Conservation (phyloP, 2,797 vertebrate species). For the Paedocypris micromegethes region DNA sequence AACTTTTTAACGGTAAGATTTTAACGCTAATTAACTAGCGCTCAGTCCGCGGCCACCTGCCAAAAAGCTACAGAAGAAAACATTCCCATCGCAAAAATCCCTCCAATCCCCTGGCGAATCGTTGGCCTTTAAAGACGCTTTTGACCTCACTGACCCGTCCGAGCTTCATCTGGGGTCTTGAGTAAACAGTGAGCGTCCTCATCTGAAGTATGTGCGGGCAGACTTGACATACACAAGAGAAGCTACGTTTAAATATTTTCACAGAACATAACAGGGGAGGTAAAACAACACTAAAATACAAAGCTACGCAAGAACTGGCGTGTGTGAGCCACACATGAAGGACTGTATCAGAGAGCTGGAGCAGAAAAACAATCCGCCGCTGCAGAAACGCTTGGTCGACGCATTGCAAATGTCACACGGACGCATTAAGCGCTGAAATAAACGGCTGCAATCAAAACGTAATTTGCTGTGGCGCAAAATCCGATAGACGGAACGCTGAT, state of each 20-base stretch:
- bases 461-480: too few relatives aligned
- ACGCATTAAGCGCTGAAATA: too few relatives aligned
- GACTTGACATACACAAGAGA: slow-evolving; percentile 1
- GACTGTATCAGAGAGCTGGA: background rate
- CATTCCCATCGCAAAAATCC: slow-evolving; percentile 24
- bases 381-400: too few relatives aligned
- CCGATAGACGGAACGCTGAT: too few relatives aligned
- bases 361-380: too few relatives aligned
- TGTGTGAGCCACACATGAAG: slow-evolving; percentile 4
- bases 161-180: slow-evolving; percentile 28
- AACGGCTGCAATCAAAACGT: too few relatives aligned
- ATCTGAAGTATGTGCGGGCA: slow-evolving; percentile 14
- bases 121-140: slow-evolving; percentile 29
- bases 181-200: slow-evolving; percentile 22
- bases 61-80: slow-evolving; percentile 33
- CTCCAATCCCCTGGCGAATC: slow-evolving; percentile 27
- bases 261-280: slow-evolving; percentile 1
- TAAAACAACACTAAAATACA: too few relatives aligned
- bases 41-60: slow-evolving; percentile 29
- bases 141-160: slow-evolving; percentile 30
- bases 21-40: slow-evolving; percentile 33
- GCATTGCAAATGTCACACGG: too few relatives aligned
- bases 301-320: too few relatives aligned
- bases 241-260: slow-evolving; percentile 26
- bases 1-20: background rate